phyloP scores from a whole-genome alignment of 2,888 invertebrate genomes.

The Habrosyne pyritoides region DNA sequence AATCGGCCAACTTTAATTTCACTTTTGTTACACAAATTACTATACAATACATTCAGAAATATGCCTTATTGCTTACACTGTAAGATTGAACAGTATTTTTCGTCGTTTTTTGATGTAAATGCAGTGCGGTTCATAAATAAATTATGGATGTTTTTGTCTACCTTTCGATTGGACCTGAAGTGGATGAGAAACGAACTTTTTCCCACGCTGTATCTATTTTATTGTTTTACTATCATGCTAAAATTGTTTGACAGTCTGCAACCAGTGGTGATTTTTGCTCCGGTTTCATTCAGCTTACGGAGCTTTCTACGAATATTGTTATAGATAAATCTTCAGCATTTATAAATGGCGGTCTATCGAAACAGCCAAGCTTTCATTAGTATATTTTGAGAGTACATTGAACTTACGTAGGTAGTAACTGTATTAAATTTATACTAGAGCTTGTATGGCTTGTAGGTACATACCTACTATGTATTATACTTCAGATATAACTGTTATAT shows the following conservation, averaged over 20 bases:
- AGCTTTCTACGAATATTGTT: neutral
- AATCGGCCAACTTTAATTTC: neutral
- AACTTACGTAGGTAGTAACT: no score
- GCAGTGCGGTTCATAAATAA: neutral
- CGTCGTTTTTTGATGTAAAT: neutral
- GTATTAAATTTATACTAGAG: no score
- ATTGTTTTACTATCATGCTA: neutral
- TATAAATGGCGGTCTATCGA: no score
- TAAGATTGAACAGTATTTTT: neutral
- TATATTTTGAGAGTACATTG: no score
- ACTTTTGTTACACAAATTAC: neutral
- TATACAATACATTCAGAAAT: neutral
- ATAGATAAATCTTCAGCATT: no score
- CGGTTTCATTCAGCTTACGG: neutral
- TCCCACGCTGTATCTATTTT: neutral
- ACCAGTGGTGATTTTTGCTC: neutral
- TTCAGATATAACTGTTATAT: no score
- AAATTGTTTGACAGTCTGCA: neutral
- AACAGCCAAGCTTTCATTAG: no score
- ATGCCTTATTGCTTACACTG: neutral
- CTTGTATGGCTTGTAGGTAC: no score
- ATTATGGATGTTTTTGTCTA: conserved; percentile 3
- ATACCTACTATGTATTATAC: no score
- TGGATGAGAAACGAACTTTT: neutral
- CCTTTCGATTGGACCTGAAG: neutral